Conservation (phyloP, 2,888 invertebrate genomes). For the Standfussiana lucernea region DNA sequence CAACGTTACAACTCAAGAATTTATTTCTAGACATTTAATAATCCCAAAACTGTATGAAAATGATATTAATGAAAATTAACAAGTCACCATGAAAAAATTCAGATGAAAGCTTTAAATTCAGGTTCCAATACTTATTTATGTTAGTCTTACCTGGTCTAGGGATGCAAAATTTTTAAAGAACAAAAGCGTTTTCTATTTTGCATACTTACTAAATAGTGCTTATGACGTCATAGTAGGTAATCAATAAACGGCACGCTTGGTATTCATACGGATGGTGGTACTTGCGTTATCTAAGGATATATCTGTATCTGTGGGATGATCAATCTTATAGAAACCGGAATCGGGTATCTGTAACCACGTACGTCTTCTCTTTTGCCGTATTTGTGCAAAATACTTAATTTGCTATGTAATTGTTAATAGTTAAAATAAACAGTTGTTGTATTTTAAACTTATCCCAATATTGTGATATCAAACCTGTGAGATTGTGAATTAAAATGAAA, state of each 20-base stretch:
- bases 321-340: background rate
- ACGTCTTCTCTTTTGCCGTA: background rate
- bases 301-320: too few species aligned
- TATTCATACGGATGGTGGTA: too few species aligned
- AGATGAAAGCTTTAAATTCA: background rate
- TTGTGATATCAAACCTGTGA: constrained; percentile 53
- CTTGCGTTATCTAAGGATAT: too few species aligned
- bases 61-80: background rate
- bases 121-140: background rate
- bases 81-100: background rate
- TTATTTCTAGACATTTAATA: too few species aligned
- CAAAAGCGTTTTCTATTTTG: too few species aligned
- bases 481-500: constrained; percentile 49
- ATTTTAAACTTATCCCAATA: constrained; percentile 6
- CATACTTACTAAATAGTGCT: too few species aligned
- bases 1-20: too few species aligned
- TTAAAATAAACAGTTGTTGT: constrained; percentile 11
- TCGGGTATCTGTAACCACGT: background rate
- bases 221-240: too few species aligned
- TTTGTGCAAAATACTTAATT: background rate
- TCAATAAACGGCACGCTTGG: too few species aligned
- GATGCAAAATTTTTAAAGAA: background rate
- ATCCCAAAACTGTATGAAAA: too few species aligned
- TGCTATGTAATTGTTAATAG: background rate
- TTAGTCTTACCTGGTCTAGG: background rate